Conservation (phyloP, 37 sponge, comb jelly and placozoan species). For the Agelas oroides region DNA sequence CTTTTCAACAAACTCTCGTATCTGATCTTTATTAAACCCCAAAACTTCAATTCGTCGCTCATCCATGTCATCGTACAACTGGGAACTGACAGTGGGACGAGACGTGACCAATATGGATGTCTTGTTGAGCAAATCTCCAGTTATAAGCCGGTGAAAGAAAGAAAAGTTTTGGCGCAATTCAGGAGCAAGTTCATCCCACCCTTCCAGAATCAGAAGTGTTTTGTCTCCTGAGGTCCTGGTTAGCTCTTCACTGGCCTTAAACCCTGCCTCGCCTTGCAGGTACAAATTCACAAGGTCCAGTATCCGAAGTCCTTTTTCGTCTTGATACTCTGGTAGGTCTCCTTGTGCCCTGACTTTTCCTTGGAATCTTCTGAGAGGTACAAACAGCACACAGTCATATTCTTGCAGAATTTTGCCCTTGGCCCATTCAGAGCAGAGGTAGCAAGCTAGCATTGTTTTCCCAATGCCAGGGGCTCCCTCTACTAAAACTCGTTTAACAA, state of each 20-base stretch:
- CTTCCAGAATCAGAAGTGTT: not conserved
- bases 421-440: not conserved
- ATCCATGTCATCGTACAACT: not conserved
- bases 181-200: constrained; percentile 13
- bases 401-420: not conserved
- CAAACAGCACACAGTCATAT: constrained; percentile 6
- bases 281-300: not conserved
- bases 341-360: not conserved
- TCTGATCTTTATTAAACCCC: not conserved
- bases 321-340: too few species aligned
- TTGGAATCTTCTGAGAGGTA: not conserved
- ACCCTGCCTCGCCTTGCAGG: too few species aligned
- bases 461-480: constrained; percentile 27
- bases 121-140: not conserved
- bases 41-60: not conserved
- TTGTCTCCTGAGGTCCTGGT: not conserved
- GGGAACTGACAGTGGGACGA: not conserved
- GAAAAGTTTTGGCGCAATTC: not conserved
- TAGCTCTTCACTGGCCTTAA: not conserved
- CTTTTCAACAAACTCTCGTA: not conserved
- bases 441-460: not conserved
- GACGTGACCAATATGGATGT: constrained; percentile 12
- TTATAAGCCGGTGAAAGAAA: not conserved
- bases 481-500: not conserved
- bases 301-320: not conserved